These are phyloP conservation scores for Fratercula arctica DNA, from an alignment of 2,797 vertebrate genomes.

Conservation along the genomic window DNA sequence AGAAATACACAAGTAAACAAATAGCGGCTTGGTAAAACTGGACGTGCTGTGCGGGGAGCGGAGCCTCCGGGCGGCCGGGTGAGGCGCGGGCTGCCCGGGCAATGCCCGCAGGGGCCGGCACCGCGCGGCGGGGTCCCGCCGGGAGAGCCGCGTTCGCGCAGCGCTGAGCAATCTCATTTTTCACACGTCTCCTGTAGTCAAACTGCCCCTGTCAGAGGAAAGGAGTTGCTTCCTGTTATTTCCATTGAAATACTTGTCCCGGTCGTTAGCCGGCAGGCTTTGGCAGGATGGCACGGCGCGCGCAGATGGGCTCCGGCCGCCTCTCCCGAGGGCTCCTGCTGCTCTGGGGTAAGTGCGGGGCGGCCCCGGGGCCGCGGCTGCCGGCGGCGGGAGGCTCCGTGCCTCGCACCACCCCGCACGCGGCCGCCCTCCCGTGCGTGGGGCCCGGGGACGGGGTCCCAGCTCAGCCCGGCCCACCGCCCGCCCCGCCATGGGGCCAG, in stretches of 20 bases:
- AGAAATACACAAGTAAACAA: conserved; percentile 68
- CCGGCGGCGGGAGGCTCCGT: background rate
- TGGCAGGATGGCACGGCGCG: conserved; percentile 51
- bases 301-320: background rate
- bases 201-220: conserved; percentile 73
- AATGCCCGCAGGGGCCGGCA: conserved; percentile 25
- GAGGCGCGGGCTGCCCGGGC: background rate
- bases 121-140: background rate
- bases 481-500: background rate
- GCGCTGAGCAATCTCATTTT: conserved; percentile 75
- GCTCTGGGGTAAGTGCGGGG: conserved; percentile 54
- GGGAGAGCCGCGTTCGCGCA: conserved; percentile 43
- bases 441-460: background rate
- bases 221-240: conserved; percentile 76
- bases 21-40: conserved; percentile 32
- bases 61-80: background rate
- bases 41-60: background rate
- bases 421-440: background rate
- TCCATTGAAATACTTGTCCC: conserved; percentile 63
- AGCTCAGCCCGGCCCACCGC: background rate
- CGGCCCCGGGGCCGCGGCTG: background rate
- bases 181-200: conserved; percentile 73
- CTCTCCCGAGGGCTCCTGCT: conserved; percentile 50
- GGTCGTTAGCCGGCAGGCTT: conserved; percentile 50
- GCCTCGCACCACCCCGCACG: background rate